These are phyloP conservation scores for Rousettus leschenaultii DNA, from an alignment of 2,113 vertebrate species.

Conservation along the genomic window DNA sequence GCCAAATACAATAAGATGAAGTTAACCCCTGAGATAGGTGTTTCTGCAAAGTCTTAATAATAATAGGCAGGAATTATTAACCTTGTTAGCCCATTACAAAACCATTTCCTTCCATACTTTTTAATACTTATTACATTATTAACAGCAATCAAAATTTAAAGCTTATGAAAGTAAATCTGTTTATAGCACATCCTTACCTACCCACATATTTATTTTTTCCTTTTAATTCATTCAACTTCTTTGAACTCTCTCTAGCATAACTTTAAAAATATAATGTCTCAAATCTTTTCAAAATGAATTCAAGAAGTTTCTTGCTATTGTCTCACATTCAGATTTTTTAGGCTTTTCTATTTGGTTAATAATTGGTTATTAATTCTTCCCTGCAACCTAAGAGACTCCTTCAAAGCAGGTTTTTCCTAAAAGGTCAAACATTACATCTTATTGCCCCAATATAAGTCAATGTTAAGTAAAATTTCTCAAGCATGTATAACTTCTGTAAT, in stretches of 20 bases:
- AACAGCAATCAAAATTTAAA: slow-evolving; percentile 27
- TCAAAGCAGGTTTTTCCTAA: neutral
- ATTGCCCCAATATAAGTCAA: neutral
- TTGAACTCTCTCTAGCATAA: neutral
- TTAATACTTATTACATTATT: neutral
- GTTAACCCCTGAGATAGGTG: neutral
- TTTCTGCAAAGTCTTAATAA: neutral
- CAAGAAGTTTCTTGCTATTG: slow-evolving; percentile 5
- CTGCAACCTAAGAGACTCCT: neutral
- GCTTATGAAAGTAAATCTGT: neutral
- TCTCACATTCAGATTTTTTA: slow-evolving; percentile 13
- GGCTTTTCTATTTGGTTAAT: neutral
- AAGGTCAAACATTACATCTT: neutral
- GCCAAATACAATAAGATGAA: slow-evolving; percentile 12
- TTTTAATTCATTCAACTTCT: slow-evolving; percentile 24
- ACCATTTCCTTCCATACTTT: neutral
- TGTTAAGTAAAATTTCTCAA: slow-evolving; percentile 19
- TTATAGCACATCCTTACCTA: neutral
- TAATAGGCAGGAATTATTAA: neutral
- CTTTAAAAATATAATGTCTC: neutral
- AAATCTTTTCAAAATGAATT: slow-evolving; percentile 38
- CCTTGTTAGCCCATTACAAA: neutral
- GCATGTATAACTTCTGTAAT: neutral
- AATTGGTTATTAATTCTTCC: slow-evolving; percentile 10
- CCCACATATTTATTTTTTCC: slow-evolving; percentile 3